Evolutionary conservation across 2,888 invertebrate genomes (phyloP).

Genomic region (Epirrhoe tristata): DNA sequence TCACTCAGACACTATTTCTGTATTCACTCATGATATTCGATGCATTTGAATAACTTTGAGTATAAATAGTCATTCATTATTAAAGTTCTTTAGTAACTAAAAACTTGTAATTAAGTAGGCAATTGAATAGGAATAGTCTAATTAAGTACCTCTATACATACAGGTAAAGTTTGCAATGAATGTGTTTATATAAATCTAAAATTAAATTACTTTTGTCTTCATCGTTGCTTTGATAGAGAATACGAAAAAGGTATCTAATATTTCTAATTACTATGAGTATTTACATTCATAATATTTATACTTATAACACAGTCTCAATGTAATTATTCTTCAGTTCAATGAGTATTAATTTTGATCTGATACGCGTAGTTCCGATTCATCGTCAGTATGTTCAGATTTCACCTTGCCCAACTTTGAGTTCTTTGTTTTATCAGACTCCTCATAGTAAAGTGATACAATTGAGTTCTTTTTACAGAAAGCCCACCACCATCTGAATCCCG

Average conservation of each 20-base stretch:
- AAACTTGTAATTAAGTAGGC: too few relatives aligned
- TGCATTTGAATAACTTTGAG: too few relatives aligned
- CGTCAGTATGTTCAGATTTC: slow-evolving; percentile 47
- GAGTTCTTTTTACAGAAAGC: slow-evolving; percentile 92
- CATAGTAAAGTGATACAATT: slow-evolving; percentile 85
- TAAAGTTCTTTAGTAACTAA: too few relatives aligned
- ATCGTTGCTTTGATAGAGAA: not conserved
- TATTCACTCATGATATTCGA: not conserved
- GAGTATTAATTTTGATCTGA: not conserved
- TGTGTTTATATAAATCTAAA: not conserved
- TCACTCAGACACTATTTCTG: too few relatives aligned
- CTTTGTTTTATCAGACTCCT: slow-evolving; percentile 54
- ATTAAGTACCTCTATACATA: too few relatives aligned
- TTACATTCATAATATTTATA: too few relatives aligned
- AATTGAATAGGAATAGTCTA: too few relatives aligned
- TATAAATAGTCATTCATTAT: too few relatives aligned
- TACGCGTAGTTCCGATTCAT: slow-evolving; percentile 1
- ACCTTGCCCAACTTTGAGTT: slow-evolving; percentile 47
- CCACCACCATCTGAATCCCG: slow-evolving; percentile 93
- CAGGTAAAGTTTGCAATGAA: not conserved
- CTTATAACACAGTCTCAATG: too few relatives aligned
- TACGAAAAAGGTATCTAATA: too few relatives aligned
- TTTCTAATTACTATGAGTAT: too few relatives aligned
- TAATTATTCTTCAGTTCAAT: not conserved
- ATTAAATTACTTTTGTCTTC: not conserved